Conservation (phyloP, 2,888 invertebrate genomes). For the Amblyjoppa fuscipennis region DNA sequence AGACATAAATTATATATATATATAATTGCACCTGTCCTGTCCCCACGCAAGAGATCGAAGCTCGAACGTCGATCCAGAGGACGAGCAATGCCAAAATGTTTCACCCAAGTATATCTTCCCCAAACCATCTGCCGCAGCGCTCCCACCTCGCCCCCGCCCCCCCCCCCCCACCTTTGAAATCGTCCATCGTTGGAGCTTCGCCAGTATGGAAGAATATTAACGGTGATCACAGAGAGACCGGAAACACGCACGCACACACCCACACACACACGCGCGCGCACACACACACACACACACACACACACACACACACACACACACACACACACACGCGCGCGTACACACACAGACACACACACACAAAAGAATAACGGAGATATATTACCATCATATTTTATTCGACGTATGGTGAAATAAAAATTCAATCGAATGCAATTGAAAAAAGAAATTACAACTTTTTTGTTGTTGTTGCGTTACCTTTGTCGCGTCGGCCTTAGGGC, state of each 20-base stretch:
- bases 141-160: slow-evolving; percentile 22
- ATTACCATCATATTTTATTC: slow-evolving; percentile 7
- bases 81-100: slow-evolving; percentile 47
- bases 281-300: background rate
- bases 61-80: slow-evolving; percentile 33
- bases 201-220: slow-evolving; percentile 24
- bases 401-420: slow-evolving; percentile 36
- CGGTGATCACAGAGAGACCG: slow-evolving; percentile 26
- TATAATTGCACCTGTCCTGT: slow-evolving; percentile 30
- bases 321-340: background rate
- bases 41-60: slow-evolving; percentile 23
- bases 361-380: background rate
- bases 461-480: slow-evolving; percentile 15
- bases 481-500: slow-evolving; percentile 18
- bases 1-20: no score
- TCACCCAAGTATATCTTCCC: slow-evolving; percentile 8
- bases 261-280: background rate
- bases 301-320: background rate
- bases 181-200: slow-evolving; percentile 39
- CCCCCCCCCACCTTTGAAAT: slow-evolving; percentile 20
- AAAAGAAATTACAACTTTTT: slow-evolving; percentile 1
- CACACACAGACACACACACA: background rate
- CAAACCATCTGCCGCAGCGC: background rate
- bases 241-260: background rate
- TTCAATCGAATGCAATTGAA: slow-evolving; percentile 12